Percentiles rank a stretch among this genome's conserved stretches.
These are phyloP conservation scores for Cosmia pyralina DNA, from an alignment of 2,888 invertebrate genomes.

Conservation along the genomic window DNA sequence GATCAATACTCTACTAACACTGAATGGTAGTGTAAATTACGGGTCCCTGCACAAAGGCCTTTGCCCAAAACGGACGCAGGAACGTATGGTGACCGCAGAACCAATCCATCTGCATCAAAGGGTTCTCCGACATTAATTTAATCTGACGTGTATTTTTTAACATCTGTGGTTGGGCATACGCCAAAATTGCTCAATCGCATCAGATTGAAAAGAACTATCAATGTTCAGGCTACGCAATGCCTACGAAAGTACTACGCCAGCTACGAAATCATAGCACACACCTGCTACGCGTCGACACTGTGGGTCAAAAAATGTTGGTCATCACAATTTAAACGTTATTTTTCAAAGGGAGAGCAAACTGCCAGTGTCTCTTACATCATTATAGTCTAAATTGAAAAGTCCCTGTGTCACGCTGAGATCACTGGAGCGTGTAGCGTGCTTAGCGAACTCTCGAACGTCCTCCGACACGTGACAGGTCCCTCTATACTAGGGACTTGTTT, in stretches of 20 bases:
- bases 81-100: conserved; percentile 30
- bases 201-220: not conserved
- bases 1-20: conserved; percentile 17
- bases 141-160: conserved; percentile 33
- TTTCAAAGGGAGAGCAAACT: conserved; percentile 13
- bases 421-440: conserved; percentile 50
- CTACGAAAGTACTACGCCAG: not conserved
- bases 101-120: conserved; percentile 34
- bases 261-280: not conserved
- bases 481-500: conserved; percentile 7
- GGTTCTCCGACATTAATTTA: conserved; percentile 21
- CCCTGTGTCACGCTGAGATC: conserved; percentile 39
- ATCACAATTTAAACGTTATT: conserved; percentile 14
- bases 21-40: conserved; percentile 2
- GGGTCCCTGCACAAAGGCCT: conserved; percentile 21
- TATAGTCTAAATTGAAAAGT: conserved; percentile 46
- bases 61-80: conserved; percentile 15
- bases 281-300: not conserved
- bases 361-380: conserved; percentile 1
- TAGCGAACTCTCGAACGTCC: conserved; percentile 43
- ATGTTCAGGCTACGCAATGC: conserved; percentile 1
- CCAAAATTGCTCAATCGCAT: not conserved
- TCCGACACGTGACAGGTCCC: conserved; percentile 34
- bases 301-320: not conserved
- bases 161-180: conserved; percentile 25